Base-by-base conservation (phyloP, 92 coral and sea anemone genomes). In the Parazoanthus swiftii region DNA sequence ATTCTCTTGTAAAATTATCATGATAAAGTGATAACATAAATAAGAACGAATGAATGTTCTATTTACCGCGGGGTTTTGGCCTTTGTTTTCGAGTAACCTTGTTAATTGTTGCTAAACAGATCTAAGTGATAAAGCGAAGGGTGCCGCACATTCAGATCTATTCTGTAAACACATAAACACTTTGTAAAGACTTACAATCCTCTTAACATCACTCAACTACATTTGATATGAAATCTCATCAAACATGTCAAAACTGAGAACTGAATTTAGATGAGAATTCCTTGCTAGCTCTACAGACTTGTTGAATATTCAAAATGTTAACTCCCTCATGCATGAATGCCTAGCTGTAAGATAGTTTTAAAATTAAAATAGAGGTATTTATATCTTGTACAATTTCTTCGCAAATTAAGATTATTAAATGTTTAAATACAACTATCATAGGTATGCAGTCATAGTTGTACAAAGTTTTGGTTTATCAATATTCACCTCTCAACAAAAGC, bases 121-220 rank as follows among this genome's bases (percentile, higher is more conserved):
- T 35, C 43, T 44, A 29, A 68, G 42, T 84, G 77, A 84, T 84
- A 84, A 84, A 44, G 75, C 68, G 66, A 44, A 84, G 63, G 77
- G 79, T 84, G 87, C 72, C 67, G 7, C 66, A 84, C 26, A 84
- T 71, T 71, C 66, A 84, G 63, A 5, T 66, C 87, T n/a, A 84
- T 84, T 84, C 67, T 84, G 78, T 84, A 84, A 84, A 84, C 87
- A 84, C 77, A 72, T 84, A 84, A 84, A 84, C 87, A 84, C 87
- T 84, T 84, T 84, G 48, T 46, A 46, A 70, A 48, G 65, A 25
- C 11, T 67, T 67, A 71, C 78, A 71, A 44, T 20, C 65, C 26
- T 38, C 86, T 70, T 44, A 84, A 46, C 67, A 33, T 56, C 37
- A 26, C 26, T 70, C 38, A 84, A 48, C 46, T 48, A 26, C 48